Evolutionary conservation across 2,888 invertebrate species (phyloP), one percentile per base, ranked within the genome.

Genomic region (Tyria jacobaeae): DNA sequence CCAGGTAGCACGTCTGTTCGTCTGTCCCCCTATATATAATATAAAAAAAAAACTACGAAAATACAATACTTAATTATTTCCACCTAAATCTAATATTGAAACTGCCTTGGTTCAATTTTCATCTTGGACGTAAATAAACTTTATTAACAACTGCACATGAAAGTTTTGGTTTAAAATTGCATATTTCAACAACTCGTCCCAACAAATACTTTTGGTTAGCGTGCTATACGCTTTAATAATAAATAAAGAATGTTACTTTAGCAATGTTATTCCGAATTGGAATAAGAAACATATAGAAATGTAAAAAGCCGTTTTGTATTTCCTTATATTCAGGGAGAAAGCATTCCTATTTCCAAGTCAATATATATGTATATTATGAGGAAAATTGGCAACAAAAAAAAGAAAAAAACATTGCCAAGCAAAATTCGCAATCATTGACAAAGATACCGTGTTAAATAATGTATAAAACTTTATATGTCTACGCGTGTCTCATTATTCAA

Each of bases 271-370:
- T 49, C 37, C 24, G 10, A 37, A 15, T 57, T 37, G 34, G 27
- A 49, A 47, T 31, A 57, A 49, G 25, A 27, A 9, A 58, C 31
- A 34, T 58, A 41, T 51, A 52, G 58, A 51, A 58, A 44, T 15
- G 34, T 35, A 51, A 39, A 34, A 52, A 44, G 58, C 44, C n/a
- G 31, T 34, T 31, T 44, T 24, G 41, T 44, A 58, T 58, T 58
- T 52, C 44, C 51, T 52, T 51, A 44, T 52, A 41, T 51, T 21
- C 51, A 41, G 34, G 12, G 24, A 37, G 21, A 41, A 51, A 44
- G 51, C n/a, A 41, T 58, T 51, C 44, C 41, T 39, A 44, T 52
- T 51, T 41, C 58, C 41, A 51, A 51, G 58, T 39, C 57, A 57
- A 56, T n/a, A n/a, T n/a, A 47, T 49, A 25, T 49, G 35, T 44